phyloP scores from a whole-genome alignment of 2,797 vertebrate genomes.

The Ciconia nigra region DNA sequence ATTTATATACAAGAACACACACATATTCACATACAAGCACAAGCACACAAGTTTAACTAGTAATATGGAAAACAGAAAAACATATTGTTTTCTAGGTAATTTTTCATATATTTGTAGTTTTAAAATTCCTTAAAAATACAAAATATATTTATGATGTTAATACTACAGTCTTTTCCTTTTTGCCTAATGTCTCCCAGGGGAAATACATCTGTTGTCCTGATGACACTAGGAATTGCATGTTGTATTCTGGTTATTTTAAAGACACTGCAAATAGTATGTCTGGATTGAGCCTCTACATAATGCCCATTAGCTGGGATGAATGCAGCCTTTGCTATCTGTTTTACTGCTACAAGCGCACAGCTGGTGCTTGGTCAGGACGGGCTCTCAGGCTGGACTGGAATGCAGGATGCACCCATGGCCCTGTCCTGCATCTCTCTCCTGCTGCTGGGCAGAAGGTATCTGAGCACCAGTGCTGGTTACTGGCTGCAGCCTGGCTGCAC shows the following conservation, averaged over 20 bases:
- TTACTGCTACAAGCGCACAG: neutral
- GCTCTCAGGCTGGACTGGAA: neutral
- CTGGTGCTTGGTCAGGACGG: rapidly evolving
- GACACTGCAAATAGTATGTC: neutral
- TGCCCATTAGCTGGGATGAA: rapidly evolving
- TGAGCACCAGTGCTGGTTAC: rapidly evolving
- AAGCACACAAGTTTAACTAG: neutral
- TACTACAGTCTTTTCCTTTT: neutral
- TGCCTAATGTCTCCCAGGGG: neutral
- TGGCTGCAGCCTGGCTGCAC: neutral
- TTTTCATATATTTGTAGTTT: neutral
- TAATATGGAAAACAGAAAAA: neutral
- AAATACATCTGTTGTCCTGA: neutral
- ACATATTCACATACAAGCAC: neutral
- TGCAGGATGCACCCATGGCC: no score
- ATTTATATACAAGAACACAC: neutral
- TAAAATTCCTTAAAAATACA: neutral
- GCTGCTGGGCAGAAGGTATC: neutral
- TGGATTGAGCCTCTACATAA: neutral
- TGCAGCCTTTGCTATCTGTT: neutral
- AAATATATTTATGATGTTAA: neutral
- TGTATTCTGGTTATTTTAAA: neutral
- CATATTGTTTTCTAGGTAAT: neutral
- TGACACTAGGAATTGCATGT: neutral
- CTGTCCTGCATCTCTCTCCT: neutral